Conservation (phyloP, 2,113 vertebrate species). For the Myiagra hebetior region DNA sequence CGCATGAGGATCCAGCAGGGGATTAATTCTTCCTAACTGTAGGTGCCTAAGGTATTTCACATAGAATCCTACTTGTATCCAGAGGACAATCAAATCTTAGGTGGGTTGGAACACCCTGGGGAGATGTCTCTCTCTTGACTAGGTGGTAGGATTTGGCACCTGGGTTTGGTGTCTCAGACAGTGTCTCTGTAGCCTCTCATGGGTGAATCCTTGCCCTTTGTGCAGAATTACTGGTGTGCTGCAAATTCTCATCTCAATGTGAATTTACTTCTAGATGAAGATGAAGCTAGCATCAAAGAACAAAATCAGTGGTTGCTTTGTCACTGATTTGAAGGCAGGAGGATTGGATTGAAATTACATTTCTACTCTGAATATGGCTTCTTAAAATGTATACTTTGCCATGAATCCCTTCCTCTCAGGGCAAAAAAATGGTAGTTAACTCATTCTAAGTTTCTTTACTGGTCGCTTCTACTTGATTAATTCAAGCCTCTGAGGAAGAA, state of each 20-base stretch:
- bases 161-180: not conserved
- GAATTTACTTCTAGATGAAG: not conserved
- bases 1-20: not conserved
- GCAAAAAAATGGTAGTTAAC: not conserved
- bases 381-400: not conserved
- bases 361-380: not conserved
- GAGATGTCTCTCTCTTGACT: not conserved
- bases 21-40: not conserved
- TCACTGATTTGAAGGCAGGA: conserved; percentile 10
- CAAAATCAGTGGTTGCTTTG: not conserved
- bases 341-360: not conserved
- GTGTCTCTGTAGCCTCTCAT: not conserved
- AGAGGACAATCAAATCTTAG: conserved; percentile 23
- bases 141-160: not conserved
- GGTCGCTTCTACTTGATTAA: not conserved
- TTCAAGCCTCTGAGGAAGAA: conserved; percentile 53
- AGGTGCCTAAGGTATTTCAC: conserved; percentile 36
- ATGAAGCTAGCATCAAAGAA: not conserved
- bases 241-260: not conserved
- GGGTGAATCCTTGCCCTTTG: not conserved
- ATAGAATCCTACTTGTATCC: not conserved
- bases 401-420: not conserved
- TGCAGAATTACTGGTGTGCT: not conserved
- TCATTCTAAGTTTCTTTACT: not conserved
- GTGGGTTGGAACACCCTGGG: not conserved